Conservation (phyloP, 92 coral and sea anemone species). For the Parazoanthus darwini region DNA sequence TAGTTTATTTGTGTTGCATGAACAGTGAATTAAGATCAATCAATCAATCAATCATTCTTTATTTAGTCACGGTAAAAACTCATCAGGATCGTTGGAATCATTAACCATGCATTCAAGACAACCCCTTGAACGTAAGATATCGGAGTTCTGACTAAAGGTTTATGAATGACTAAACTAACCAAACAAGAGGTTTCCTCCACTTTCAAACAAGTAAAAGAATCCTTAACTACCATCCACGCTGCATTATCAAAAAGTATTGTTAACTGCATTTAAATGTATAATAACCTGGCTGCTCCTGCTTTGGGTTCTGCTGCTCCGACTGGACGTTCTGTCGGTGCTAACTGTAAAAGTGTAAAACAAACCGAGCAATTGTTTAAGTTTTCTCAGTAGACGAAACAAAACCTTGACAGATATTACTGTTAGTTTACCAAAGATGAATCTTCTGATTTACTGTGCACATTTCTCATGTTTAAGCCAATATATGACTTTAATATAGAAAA, state of each 20-base stretch:
- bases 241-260: neutral
- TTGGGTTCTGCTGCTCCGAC: conserved; percentile 77
- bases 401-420: neutral
- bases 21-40: too few relatives aligned
- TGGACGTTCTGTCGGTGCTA: conserved; percentile 71
- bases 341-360: conserved; percentile 45
- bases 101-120: too few relatives aligned
- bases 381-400: neutral
- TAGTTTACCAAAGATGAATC: too few relatives aligned
- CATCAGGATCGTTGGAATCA: too few relatives aligned
- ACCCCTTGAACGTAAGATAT: too few relatives aligned
- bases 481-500: neutral
- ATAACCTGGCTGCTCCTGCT: conserved; percentile 69
- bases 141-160: too few relatives aligned
- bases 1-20: too few relatives aligned
- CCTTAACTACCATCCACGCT: neutral
- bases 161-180: neutral
- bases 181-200: neutral
- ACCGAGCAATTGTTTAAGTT: neutral
- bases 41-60: too few relatives aligned
- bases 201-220: neutral
- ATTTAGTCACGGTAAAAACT: too few relatives aligned
- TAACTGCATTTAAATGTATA: neutral
- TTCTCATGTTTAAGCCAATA: neutral
- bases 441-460: too few relatives aligned